These are phyloP conservation scores for Ips nitidus DNA, from an alignment of 1,140 invertebrate genomes.

Conservation along the genomic window DNA sequence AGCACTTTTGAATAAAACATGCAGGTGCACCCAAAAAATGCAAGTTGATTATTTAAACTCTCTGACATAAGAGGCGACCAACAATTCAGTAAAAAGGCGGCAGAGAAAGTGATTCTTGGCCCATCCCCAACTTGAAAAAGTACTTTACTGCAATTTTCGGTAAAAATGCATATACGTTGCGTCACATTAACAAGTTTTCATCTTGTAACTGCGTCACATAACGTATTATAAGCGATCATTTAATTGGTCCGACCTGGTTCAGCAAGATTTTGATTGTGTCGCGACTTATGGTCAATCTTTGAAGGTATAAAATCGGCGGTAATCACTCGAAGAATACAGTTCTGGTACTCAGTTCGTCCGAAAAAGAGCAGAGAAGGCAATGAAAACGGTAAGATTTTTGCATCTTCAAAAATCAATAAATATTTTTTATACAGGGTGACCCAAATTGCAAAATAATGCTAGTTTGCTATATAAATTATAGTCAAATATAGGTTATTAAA, in stretches of 20 bases:
- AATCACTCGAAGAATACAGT: neutral
- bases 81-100: neutral
- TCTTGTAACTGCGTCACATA: neutral
- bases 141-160: neutral
- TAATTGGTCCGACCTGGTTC: neutral
- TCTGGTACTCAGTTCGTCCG: neutral
- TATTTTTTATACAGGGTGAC: too few species aligned
- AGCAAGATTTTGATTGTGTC: neutral
- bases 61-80: neutral
- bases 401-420: too few species aligned
- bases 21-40: too few species aligned
- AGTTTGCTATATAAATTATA: too few species aligned
- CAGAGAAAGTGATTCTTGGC: neutral
- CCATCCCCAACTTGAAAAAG: neutral
- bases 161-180: slow-evolving; percentile 10
- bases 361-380: neutral
- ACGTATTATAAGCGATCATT: neutral
- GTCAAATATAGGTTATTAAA: too few species aligned
- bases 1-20: too few species aligned
- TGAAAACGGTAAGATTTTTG: slow-evolving; percentile 2
- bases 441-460: too few species aligned
- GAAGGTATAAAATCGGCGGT: slow-evolving; percentile 1
- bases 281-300: neutral
- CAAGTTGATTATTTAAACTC: neutral
- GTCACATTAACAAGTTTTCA: neutral